Base-by-base conservation (phyloP, 2,113 vertebrate species). In the Choloepus hoffmanni region DNA sequence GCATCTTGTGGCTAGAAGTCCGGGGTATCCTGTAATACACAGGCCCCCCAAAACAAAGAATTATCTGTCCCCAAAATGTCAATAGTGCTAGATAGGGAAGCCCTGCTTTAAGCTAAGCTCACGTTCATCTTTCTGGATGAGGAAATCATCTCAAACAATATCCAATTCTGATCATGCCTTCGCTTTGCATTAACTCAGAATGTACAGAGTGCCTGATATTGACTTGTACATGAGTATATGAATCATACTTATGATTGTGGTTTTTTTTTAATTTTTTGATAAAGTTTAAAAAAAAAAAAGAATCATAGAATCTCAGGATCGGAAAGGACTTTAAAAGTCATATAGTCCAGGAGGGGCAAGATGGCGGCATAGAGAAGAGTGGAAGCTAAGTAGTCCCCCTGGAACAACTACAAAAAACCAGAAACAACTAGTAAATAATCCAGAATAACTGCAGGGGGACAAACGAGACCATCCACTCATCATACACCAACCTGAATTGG, bases 261-360 rank as follows among this genome's bases (percentile, higher is more conserved):
- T 36, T 36, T 36, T 36, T 36, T 36, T 36, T 36, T 36, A 36
- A 36, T 36, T 36, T 36, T 36, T 36, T 36, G 36, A 36, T 36
- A 36, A 36, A 36, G 36, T 36, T 36, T 36, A 36, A 36, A 36
- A 36, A 36, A 36, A 36, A 36, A 36, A 36, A 50, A 84, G 68
- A 84, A 55, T 72, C 63, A 67, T 0, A 55, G 63, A 72, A 28
- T 63, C 40, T 92, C 65, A 36, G 45, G 33, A 92, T 50, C 43
- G 45, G 81, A 96, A 18, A 79, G 70, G 62, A 93, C 45, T 62
- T 85, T 33, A 30, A 85, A 94, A 72, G 40, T 77, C 50, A 40
- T 13, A 23, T 18, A 53, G 72, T 78, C 28, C 63, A 78, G 15
- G 53, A 30, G 30, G 63, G 63, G 30, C 7, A 7, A 30, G 3